Percentiles rank a stretch among this genome's conserved stretches.
Evolutionary conservation across 1,140 invertebrate genomes (phyloP).

Genomic region (Pachyrhynchus sulphureomaculatus): DNA sequence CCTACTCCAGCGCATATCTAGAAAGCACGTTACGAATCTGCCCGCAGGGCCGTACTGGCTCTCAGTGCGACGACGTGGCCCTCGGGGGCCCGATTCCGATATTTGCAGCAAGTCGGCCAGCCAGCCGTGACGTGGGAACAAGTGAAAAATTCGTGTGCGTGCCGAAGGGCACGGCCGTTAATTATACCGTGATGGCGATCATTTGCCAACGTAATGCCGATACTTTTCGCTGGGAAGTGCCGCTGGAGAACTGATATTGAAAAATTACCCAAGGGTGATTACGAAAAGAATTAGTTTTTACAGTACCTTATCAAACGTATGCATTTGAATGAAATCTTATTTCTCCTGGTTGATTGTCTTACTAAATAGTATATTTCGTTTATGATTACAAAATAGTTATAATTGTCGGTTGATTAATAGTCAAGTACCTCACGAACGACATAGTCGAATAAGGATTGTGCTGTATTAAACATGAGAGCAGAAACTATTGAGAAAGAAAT

Average conservation of each 20-base stretch:
- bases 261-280: not conserved
- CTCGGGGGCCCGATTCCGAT: conserved; percentile 17
- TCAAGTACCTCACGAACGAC: too few species aligned
- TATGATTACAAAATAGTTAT: too few species aligned
- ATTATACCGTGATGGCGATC: conserved; percentile 29
- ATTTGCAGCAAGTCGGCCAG: conserved; percentile 10
- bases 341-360: too few species aligned
- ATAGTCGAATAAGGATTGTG: too few species aligned
- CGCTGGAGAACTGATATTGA: not conserved
- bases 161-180: conserved; percentile 14
- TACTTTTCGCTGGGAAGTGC: conserved; percentile 16
- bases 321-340: too few species aligned
- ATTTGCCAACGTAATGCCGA: conserved; percentile 30
- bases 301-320: too few species aligned
- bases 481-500: too few species aligned
- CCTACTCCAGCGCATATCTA: not conserved
- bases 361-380: too few species aligned
- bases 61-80: not conserved
- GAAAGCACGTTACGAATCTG: not conserved
- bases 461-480: too few species aligned
- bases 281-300: too few species aligned
- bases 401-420: too few species aligned
- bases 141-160: conserved; percentile 32
- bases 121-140: conserved; percentile 31
- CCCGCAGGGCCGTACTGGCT: conserved; percentile 13